Conservation (phyloP, 1,140 invertebrate genomes). For the Sitobion miscanthi region DNA sequence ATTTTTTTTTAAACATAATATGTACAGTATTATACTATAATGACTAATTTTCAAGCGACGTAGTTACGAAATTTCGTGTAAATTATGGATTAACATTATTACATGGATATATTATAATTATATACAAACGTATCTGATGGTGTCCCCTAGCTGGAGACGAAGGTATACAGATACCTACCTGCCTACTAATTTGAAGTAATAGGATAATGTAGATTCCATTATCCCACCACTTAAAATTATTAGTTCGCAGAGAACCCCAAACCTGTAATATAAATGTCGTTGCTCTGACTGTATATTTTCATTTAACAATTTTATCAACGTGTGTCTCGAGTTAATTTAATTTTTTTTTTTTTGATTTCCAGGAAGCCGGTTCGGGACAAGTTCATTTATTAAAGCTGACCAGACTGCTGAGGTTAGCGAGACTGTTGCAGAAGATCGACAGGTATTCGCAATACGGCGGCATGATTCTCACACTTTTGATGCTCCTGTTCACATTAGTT, state of each 20-base stretch:
- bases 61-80: neutral
- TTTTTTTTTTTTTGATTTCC: conserved; percentile 49
- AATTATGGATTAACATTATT: neutral
- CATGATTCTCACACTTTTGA: conserved; percentile 92
- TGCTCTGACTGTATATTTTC: neutral
- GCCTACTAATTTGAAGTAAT: neutral
- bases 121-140: neutral
- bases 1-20: neutral
- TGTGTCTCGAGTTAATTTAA: neutral
- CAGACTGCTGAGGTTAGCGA: conserved; percentile 85
- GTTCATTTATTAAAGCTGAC: conserved; percentile 96
- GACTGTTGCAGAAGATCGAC: conserved; percentile 97
- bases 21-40: neutral
- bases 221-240: neutral
- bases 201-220: neutral
- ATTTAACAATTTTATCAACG: neutral
- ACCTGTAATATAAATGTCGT: neutral
- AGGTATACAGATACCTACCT: too few species aligned
- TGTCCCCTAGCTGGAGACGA: neutral
- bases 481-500: conserved; percentile 94
- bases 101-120: neutral
- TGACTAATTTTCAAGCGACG: neutral
- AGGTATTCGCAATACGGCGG: conserved; percentile 96
- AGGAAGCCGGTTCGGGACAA: conserved; percentile 76
- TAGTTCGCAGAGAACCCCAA: neutral